A percentile compares a stretch with the other conserved stretches of the same genome.
phyloP scores from a whole-genome alignment of 2,113 vertebrate genomes.

The Poeciliopsis turrubarensis region DNA sequence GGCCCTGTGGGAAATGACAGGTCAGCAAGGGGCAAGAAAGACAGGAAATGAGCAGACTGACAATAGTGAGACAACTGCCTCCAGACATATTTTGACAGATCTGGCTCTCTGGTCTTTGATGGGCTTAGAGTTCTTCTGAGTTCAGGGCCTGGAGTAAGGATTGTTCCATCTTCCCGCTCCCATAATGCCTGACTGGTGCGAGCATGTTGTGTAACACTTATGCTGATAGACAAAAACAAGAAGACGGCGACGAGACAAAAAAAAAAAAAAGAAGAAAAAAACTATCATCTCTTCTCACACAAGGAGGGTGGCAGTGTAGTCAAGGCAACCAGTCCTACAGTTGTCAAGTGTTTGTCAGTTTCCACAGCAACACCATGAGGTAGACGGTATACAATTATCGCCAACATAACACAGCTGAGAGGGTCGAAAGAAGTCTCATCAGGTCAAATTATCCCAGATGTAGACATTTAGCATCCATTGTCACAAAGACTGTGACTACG shows the following conservation, averaged over 20 bases:
- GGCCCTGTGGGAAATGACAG: constrained; percentile 5
- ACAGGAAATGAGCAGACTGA: constrained; percentile 39
- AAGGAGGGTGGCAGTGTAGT: constrained; percentile 63
- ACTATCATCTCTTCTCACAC: constrained; percentile 16
- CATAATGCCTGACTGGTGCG: constrained; percentile 55
- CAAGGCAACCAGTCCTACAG: constrained; percentile 75
- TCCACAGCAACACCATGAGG: constrained; percentile 80
- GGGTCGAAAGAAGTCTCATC: constrained; percentile 64
- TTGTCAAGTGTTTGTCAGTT: constrained; percentile 80
- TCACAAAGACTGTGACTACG: constrained; percentile 24
- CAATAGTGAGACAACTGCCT: constrained; percentile 39
- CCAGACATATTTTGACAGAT: constrained; percentile 58
- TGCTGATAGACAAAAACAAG: constrained; percentile 6
- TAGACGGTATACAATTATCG: constrained; percentile 73
- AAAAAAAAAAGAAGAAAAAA: neutral
- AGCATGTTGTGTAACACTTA: constrained; percentile 40
- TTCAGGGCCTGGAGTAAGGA: constrained; percentile 49
- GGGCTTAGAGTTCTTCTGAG: constrained; percentile 51
- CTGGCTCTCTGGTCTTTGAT: constrained; percentile 55
- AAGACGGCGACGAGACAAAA: neutral
- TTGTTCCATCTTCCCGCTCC: constrained; percentile 49
- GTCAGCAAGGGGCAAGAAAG: constrained; percentile 8
- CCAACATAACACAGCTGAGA: constrained; percentile 71
- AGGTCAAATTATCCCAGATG: constrained; percentile 60
- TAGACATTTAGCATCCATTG: constrained; percentile 18